Evolutionary conservation across 2,888 invertebrate genomes (phyloP).

Genomic region (Dynastes hyllus): DNA sequence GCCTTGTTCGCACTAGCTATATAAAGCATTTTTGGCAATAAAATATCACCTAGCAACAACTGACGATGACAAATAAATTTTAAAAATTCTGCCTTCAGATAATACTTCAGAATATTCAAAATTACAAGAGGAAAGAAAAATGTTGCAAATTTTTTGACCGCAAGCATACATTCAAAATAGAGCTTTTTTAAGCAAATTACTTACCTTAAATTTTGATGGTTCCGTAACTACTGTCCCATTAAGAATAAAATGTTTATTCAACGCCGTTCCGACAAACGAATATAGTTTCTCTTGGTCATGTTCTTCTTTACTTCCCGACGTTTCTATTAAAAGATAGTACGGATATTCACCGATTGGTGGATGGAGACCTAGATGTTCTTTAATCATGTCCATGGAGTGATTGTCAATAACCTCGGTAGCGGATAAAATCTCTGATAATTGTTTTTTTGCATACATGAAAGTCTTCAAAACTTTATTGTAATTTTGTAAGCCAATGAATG

Average conservation of each 20-base stretch:
- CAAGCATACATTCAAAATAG: too few species aligned
- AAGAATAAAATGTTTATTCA: constrained; percentile 81
- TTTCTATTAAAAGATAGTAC: constrained; percentile 91
- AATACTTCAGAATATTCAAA: too few species aligned
- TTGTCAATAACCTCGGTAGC: constrained; percentile 97
- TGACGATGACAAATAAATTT: too few species aligned
- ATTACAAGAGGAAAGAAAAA: too few species aligned
- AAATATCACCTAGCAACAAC: too few species aligned
- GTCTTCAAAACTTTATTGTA: constrained; percentile 87
- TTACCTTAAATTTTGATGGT: constrained; percentile 84
- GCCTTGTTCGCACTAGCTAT: too few species aligned
- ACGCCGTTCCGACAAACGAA: constrained; percentile 82
- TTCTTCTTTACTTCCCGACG: constrained; percentile 86
- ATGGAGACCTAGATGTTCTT: constrained; percentile 76
- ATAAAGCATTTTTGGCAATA: too few species aligned
- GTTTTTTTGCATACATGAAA: constrained; percentile 82
- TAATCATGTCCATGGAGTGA: constrained; percentile 79
- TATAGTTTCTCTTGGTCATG: constrained; percentile 94
- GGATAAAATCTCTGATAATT: constrained; percentile 92
- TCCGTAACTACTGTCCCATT: constrained; percentile 93
- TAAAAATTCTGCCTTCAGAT: too few species aligned
- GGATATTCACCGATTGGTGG: constrained; percentile 80
- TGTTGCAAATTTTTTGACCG: too few species aligned
- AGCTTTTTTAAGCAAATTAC: neutral
- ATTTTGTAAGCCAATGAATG: constrained; percentile 87